Percentiles rank a stretch among this genome's conserved stretches.
These are phyloP conservation scores for Hemitrygon akajei DNA, from an alignment of 2,797 vertebrate species.

Conservation along the genomic window DNA sequence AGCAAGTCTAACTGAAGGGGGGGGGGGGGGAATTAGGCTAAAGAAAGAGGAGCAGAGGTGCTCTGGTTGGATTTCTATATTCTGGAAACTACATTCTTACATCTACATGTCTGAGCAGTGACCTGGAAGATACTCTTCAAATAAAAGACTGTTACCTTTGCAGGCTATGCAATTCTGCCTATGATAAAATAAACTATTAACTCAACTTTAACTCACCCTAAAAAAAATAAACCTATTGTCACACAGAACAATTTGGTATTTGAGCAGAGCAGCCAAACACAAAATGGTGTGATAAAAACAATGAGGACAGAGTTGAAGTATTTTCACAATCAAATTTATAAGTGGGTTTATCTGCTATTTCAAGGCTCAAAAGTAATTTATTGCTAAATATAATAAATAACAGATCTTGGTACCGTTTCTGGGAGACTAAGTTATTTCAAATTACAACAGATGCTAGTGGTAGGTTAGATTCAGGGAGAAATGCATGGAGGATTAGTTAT, in stretches of 20 bases:
- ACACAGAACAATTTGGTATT: neutral
- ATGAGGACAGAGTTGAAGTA: neutral
- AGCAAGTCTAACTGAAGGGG: too few relatives aligned
- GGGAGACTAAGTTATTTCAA: neutral
- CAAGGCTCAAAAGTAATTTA: constrained; percentile 7
- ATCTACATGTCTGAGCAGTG: too few relatives aligned
- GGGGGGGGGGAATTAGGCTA: too few relatives aligned
- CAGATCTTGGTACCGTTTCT: neutral
- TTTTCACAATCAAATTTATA: neutral
- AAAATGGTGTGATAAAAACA: neutral
- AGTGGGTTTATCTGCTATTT: neutral
- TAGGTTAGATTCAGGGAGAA: neutral
- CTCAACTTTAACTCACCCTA: neutral
- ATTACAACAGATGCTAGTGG: neutral
- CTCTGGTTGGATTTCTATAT: too few relatives aligned
- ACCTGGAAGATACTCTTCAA: too few relatives aligned
- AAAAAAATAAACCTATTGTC: neutral
- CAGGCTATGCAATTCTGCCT: too few relatives aligned
- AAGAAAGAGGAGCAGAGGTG: too few relatives aligned
- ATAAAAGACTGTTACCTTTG: too few relatives aligned
- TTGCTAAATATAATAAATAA: neutral
- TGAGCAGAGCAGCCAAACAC: neutral
- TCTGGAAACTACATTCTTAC: too few relatives aligned
- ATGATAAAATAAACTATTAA: neutral
- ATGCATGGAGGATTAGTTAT: neutral